phyloP scores from a whole-genome alignment of 2,888 invertebrate genomes.

The Metallyticus violacea region DNA sequence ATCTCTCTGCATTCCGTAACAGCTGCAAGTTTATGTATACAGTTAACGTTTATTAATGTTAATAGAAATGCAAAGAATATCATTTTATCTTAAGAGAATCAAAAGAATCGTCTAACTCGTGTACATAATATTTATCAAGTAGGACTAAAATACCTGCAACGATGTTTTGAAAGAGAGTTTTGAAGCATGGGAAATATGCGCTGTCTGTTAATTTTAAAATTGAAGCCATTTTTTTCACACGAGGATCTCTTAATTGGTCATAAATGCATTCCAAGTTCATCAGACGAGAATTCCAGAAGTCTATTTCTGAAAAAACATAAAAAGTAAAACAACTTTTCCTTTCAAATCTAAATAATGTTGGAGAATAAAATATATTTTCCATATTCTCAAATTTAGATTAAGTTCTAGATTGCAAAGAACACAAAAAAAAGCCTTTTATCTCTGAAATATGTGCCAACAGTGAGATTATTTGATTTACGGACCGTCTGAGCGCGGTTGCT shows the following conservation, averaged over 20 bases:
- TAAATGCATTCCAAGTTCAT: constrained; percentile 84
- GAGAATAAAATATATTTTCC: no score
- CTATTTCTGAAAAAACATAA: constrained; percentile 55
- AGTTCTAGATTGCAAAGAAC: no score
- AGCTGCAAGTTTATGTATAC: constrained; percentile 45
- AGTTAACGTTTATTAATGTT: not conserved
- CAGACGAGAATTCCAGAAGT: constrained; percentile 76
- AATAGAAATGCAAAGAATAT: not conserved
- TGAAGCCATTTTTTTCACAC: constrained; percentile 79
- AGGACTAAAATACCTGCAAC: constrained; percentile 62
- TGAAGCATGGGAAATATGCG: constrained; percentile 74
- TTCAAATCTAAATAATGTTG: no score
- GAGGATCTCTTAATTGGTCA: constrained; percentile 77
- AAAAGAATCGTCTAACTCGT: not conserved
- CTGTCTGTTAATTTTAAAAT: constrained; percentile 75
- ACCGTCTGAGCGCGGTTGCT: no score
- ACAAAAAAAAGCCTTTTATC: no score
- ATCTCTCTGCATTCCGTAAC: constrained; percentile 83
- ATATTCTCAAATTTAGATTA: no score
- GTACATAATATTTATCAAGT: no score
- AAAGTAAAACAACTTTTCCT: no score
- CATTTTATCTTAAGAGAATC: not conserved
- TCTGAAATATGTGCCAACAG: no score
- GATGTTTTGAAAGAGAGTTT: constrained; percentile 73
- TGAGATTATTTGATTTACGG: no score